Base-by-base conservation (phyloP, 2,888 invertebrate genomes). In the Mechanitis mazaeus region DNA sequence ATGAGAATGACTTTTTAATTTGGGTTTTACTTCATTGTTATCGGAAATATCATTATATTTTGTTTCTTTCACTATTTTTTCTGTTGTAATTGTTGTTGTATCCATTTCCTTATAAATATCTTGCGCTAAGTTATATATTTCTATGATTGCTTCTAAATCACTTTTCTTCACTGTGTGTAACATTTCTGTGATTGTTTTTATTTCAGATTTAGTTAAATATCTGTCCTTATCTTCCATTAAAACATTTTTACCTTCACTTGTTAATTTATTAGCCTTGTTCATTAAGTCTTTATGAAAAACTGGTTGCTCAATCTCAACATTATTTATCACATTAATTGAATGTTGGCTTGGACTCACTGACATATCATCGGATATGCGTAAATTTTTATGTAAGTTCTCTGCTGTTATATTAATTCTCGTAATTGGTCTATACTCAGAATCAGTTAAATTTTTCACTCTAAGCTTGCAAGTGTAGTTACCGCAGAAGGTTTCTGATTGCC, bases 381-480 rank as follows among this genome's bases (percentile, higher is more conserved):
- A 38, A 38, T 50, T 58, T 46, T 64, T 50, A 9, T 67, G 54
- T 33, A 65, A 56, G 9, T 69, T 65, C 2, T 72, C 12, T 4
- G 71, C 68, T 0, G 77, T 76, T 7, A 82, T 69, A 45, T 81
- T 80, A 9, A 80, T 69, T 66, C 78, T 72, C 61, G 75, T 69
- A 4, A 79, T 53, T 1, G 79, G 77, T 3, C 65, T 60, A 45
- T 74, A 72, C 55, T 77, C 69, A 5, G 69, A 67, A 35, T 70
- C 67, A 0, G 74, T 73, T 2, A 69, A 45, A 46, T 79, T 80
- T 64, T 68, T 77, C 65, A 72, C 77, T 63, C 79, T 79, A 1
- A 87, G 64, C 66, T 78, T 87, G 71, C 91, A 91, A 4, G 85
- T 84, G 65, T 88, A 90, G 67, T 83, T 87, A 1, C 90, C 90